Evolutionary conservation across 1,140 invertebrate genomes (phyloP), one percentile per base, ranked within the genome.

Genomic region (Spodoptera frugiperda): DNA sequence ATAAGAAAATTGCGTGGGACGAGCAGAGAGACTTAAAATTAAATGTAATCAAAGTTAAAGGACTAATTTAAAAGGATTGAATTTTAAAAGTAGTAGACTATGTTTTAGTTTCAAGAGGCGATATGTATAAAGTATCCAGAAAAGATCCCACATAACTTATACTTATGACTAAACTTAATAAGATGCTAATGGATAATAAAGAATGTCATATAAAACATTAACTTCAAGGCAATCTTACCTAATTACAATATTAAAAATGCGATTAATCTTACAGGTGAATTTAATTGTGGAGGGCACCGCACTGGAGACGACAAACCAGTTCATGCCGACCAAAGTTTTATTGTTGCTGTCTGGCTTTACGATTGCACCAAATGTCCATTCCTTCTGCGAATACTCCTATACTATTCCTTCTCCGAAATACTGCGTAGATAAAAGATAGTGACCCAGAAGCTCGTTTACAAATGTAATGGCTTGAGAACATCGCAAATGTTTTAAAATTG

Each of bases 221-320:
- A 49, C 25, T 25, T 17, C 17, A 19, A 51, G 33, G 33, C 68
- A 46, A 71, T 71, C 30, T 17, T 53, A 8, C 53, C n/a, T 11
- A 71, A 44, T 39, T 21, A 55, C 17, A 44, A 57, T 57, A 30
- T 71, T 44, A 39, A 71, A 55, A 55, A 12, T 39, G 17, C 39
- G 17, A 70, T 70, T 65, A 65, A 65, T 48, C 44, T 48, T 65
- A 46, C 19, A 21, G 39, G 61, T 65, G 61, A 61, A 61, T 61
- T 75, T 75, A 39, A 65, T 75, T 75, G 30, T 65, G 19, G 57
- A 75, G 59, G 57, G 71, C 71, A 63, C 19, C 19, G 71, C 21
- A 46, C 63, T 10, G 19, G 44, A 49, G 15, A n/a, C 25, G 25
- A 67, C 61, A 70, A 77, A 70, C 75, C 65, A 33, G 75, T 77